Evolutionary conservation across 2,113 vertebrate species (phyloP), one percentile per base, ranked within the genome.

Genomic region (Sander vitreus): DNA sequence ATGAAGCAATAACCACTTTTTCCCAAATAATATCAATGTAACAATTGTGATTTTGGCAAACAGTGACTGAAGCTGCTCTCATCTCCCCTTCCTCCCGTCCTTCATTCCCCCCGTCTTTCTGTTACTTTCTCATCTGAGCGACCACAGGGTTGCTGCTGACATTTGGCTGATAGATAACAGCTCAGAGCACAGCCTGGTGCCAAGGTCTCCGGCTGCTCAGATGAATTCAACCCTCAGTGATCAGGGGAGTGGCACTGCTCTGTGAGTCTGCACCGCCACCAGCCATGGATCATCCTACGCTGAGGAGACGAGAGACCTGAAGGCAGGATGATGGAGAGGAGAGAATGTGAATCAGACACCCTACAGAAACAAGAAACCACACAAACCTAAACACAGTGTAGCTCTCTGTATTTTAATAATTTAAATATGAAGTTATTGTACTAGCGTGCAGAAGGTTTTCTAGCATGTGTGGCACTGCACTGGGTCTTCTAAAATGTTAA

Each of bases 51-150:
- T 63, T 79, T 76, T 62, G 60, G 48, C 58, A 66, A 55, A 55
- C 27, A 43, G 62, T 3, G 2, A 15, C 18, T 5, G 0, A 11
- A 60, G 48, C 30, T 50, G 51, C 53, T n/a, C 59, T 48, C 65
- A 30, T 65, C 58, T 47, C 66, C 67, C 69, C 25, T 11, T 18
- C 55, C 53, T 62, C 25, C 58, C 59, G 15, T 18, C 60, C 19
- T 50, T 63, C 39, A 45, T 25, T n/a, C 43, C 70, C 60, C 6
- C 11, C 5, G 5, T 54, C 60, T 78, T 78, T 62, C 65, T 58
- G 68, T 85, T 78, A 76, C 87, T 88, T 74, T 71, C 77, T 91
- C 90, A 81, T 85, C 67, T 74, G 76, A 82, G 85, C 78, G 75
- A 73, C 73, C 66, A 36, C 53, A 16, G 65, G 48, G 57, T 19